Evolutionary conservation across 2,797 vertebrate species (phyloP), one percentile per base, ranked within the genome.

Genomic region (Paramormyrops hopkinsi): DNA sequence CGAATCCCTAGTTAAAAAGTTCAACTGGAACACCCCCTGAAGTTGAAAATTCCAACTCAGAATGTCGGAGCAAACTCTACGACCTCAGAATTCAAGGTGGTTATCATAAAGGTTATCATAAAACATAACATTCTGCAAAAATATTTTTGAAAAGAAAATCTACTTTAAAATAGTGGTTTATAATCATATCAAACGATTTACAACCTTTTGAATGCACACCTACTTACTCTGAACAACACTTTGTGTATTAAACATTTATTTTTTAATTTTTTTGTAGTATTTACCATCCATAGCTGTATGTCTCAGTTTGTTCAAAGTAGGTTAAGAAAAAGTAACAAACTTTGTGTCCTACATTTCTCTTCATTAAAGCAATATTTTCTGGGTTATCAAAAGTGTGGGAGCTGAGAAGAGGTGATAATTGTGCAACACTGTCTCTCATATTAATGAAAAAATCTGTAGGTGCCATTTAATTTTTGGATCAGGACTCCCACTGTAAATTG

Each of bases 331-430:
- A 84, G 44, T 46, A 84, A n/a, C 17, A 11, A 44, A 48, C 44
- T 84, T 41, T 50, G 44, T 84, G 82, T 50, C 82, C 82, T 50
- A 84, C 82, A 50, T 46, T 50, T 84, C 41, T 22, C 41, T 84
- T 46, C 82, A n/a, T 84, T 84, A 84, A 84, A 84, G 44, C 82
- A 50, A 41, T 50, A 22, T 37, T 76, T 84, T 50, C 82, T 84
- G 22, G 44, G 82, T 84, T 84, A 84, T 37, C 69, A 76, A 48
- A 25, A 50, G 1, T 46, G n/a, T 25, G 22, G 41, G 82, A 84
- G 82, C 46, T 84, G 82, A 84, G 76, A 41, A 46, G 76, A 46
- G 82, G 41, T 50, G 82, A 50, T 84, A 48, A 48, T 84, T 48
- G 25, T 84, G 33, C 14, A 76, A 46, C 46, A 22, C 46, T 83